Conservation (phyloP, 2,797 vertebrate species). For the Poliocrania exsul region DNA sequence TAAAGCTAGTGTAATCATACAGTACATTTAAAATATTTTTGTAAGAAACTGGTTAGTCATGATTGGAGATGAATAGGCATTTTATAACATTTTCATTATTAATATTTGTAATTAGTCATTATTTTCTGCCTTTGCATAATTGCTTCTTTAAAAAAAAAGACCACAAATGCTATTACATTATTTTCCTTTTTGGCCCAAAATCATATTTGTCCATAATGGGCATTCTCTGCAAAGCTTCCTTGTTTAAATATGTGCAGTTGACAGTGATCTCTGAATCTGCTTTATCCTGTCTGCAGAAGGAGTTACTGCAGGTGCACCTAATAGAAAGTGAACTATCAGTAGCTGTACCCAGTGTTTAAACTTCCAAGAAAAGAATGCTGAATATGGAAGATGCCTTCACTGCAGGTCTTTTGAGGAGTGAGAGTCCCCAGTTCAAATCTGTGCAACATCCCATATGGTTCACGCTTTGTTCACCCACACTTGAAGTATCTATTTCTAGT, state of each 20-base stretch:
- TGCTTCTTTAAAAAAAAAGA: not conserved
- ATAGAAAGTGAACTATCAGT: not conserved
- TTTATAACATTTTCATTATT: not conserved
- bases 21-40: not conserved
- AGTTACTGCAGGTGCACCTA: not conserved
- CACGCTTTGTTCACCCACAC: slow-evolving; percentile 38
- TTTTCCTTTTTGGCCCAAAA: not conserved
- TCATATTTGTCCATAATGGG: not conserved
- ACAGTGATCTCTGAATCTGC: not conserved
- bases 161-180: not conserved
- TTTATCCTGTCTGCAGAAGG: slow-evolving; percentile 20
- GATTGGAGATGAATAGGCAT: not conserved
- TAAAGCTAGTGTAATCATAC: not conserved
- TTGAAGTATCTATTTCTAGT: slow-evolving; percentile 43
- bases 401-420: slow-evolving; percentile 13
- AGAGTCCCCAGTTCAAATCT: slow-evolving; percentile 28
- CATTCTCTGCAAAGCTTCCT: slow-evolving; percentile 16
- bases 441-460: slow-evolving; percentile 25
- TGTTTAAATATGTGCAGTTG: not conserved
- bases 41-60: not conserved
- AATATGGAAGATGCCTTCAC: slow-evolving; percentile 19
- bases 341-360: not conserved
- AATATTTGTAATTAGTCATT: not conserved
- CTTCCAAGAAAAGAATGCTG: slow-evolving; percentile 43
- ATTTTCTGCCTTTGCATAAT: not conserved